Percentiles rank a stretch among this genome's conserved stretches.
phyloP scores from a whole-genome alignment of 1,140 invertebrate genomes.

The Heliconius congener region DNA sequence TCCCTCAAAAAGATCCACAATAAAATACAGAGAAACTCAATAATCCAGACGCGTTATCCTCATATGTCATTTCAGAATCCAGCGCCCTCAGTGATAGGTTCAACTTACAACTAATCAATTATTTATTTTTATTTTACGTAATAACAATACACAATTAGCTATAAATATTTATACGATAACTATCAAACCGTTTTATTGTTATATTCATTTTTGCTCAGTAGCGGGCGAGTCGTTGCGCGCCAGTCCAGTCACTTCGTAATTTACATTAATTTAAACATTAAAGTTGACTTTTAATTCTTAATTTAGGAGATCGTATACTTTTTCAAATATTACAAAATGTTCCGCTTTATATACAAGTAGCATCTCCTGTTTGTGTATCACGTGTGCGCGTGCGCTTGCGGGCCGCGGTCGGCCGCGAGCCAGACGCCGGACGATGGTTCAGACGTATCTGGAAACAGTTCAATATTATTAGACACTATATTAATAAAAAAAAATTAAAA shows the following conservation, averaged over 20 bases:
- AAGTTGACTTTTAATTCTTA: slow-evolving; percentile 79
- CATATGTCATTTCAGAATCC: slow-evolving; percentile 51
- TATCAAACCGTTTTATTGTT: slow-evolving; percentile 78
- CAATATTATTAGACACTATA: no score
- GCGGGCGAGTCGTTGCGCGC: slow-evolving; percentile 41
- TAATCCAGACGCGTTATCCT: background rate
- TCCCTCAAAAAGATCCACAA: background rate
- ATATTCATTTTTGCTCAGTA: slow-evolving; percentile 49
- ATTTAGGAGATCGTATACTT: slow-evolving; percentile 82
- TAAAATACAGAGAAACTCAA: background rate
- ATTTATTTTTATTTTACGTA: slow-evolving; percentile 79
- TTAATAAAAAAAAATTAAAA: no score
- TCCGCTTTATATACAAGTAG: slow-evolving; percentile 75
- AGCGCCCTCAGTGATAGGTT: slow-evolving; percentile 71
- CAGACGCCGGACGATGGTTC: slow-evolving; percentile 50
- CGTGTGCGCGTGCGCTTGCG: slow-evolving; percentile 40
- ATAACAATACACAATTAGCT: slow-evolving; percentile 81
- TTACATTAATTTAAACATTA: slow-evolving; percentile 78
- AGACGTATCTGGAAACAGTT: slow-evolving; percentile 64
- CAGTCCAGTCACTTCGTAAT: slow-evolving; percentile 68
- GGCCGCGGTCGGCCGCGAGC: slow-evolving; percentile 37
- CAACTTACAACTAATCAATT: slow-evolving; percentile 80
- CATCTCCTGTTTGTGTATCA: slow-evolving; percentile 73
- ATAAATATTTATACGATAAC: slow-evolving; percentile 81
- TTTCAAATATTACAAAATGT: slow-evolving; percentile 82